Evolutionary conservation across 2,888 invertebrate genomes (phyloP).

Genomic region (Altica lythri): DNA sequence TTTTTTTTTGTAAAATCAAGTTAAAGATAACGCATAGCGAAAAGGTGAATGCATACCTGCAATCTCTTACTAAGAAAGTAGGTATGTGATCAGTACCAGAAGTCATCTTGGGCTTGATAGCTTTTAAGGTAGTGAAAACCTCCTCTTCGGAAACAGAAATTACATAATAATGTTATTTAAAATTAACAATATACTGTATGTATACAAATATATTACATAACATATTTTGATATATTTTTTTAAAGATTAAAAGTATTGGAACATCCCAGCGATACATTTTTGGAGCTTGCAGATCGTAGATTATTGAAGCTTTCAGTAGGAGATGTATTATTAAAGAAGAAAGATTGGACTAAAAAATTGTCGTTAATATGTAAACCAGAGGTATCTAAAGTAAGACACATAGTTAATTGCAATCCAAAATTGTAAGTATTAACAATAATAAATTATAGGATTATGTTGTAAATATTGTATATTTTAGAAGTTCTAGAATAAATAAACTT

Average conservation of each 20-base stretch:
- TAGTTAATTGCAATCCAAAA: constrained; percentile 44
- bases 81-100: too few species aligned
- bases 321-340: constrained; percentile 76
- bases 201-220: too few species aligned
- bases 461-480: constrained; percentile 24
- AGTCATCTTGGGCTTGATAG: too few species aligned
- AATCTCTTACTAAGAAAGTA: too few species aligned
- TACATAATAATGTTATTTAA: too few species aligned
- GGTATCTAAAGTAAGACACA: constrained; percentile 48
- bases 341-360: constrained; percentile 76
- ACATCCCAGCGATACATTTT: constrained; percentile 83
- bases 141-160: too few species aligned
- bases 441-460: neutral
- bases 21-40: too few species aligned
- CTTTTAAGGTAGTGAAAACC: too few species aligned
- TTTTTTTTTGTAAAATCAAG: too few species aligned
- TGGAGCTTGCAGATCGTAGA: constrained; percentile 88
- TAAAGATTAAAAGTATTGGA: constrained; percentile 78
- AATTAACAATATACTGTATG: neutral
- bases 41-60: too few species aligned
- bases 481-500: constrained; percentile 38
- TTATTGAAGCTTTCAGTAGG: constrained; percentile 77
- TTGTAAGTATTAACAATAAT: constrained; percentile 33
- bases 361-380: constrained; percentile 49
- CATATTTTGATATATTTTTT: too few species aligned